Evolutionary conservation across 1,140 invertebrate species (phyloP), one percentile per base, ranked within the genome.

Genomic region (Notospermus geniculatus): DNA sequence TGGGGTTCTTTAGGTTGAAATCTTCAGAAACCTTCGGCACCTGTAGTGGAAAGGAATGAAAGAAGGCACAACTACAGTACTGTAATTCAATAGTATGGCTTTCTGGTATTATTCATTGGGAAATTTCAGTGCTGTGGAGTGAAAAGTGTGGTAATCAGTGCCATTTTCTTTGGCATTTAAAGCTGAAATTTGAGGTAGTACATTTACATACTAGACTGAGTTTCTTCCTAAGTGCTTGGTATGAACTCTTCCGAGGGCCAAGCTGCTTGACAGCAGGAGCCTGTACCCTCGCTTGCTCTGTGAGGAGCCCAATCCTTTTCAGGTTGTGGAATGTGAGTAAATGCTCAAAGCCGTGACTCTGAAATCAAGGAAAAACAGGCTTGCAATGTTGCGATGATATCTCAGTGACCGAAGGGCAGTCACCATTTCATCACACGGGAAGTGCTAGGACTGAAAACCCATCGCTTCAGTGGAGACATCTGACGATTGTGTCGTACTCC

Each of bases 331-430:
- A 76, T 1, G 89, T 90, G 1, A 95, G 83, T 59, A 95, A 83
- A 67, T 93, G 87, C 68, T 94, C 86, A 71, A 92, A 89, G 0
- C 95, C 95, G 77, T 97, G 97, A 15, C 92, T 91, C 75, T 95
- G 90, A 22, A 92, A 85, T 4, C 9, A 25, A 23, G 22, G 4
- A 7, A 19, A 25, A 22, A 22, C n/a, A 36, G 4, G 11, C 30
- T 13, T 54, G 11, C 11, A 54, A 22, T 22, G 19, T 25, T 25
- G 11, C 17, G 22, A 54, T 41, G 11, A 41, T 25, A 41, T 13
- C 52, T 41, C 11, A 41, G 22, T 22, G 54, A 56, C 4, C 4
- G 19, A 19, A 23, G 46, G 25, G n/a, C 4, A 7, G 25, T 50
- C 25, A 7, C 82, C 75, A 82, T 82, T 57, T 84, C n/a, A n/a